phyloP scores from a whole-genome alignment of 2,888 invertebrate species.

The Phaedon cochleariae region DNA sequence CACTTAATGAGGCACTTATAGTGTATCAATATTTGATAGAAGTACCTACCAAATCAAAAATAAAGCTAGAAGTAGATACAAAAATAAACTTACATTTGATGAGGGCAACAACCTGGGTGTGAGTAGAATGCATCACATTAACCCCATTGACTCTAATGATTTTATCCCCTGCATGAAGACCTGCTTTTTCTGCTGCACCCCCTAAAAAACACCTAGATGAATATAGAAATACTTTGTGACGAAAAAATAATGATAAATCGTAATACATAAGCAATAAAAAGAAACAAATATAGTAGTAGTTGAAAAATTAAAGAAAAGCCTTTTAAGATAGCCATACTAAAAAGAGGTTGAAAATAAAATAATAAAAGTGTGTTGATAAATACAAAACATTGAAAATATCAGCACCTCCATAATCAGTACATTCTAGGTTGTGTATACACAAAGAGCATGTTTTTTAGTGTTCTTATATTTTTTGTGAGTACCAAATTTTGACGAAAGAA shows the following conservation, averaged over 20 bases:
- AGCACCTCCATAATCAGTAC: no score
- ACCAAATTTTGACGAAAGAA: no score
- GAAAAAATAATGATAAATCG: background rate
- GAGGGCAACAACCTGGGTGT: slow-evolving; percentile 93
- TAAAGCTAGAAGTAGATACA: slow-evolving; percentile 5
- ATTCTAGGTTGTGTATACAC: no score
- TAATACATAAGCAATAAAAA: background rate
- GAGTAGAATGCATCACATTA: slow-evolving; percentile 89
- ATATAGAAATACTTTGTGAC: slow-evolving; percentile 21
- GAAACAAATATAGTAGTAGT: no score
- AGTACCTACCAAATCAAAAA: background rate
- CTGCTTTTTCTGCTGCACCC: slow-evolving; percentile 93
- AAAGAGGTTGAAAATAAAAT: no score
- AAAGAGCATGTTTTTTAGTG: no score
- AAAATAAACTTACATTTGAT: slow-evolving; percentile 81
- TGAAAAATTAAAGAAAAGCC: no score
- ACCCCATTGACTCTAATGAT: slow-evolving; percentile 94
- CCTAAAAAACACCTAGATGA: slow-evolving; percentile 71
- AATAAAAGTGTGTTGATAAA: no score
- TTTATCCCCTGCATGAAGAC: slow-evolving; percentile 90
- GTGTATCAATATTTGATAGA: background rate
- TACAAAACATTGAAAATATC: no score
- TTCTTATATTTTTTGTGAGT: no score
- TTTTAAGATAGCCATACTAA: no score
- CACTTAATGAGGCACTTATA: background rate